A percentile compares a stretch with the other conserved stretches of the same genome.
Evolutionary conservation across 1,140 invertebrate species (phyloP).

Genomic region (Gerris buenoi): DNA sequence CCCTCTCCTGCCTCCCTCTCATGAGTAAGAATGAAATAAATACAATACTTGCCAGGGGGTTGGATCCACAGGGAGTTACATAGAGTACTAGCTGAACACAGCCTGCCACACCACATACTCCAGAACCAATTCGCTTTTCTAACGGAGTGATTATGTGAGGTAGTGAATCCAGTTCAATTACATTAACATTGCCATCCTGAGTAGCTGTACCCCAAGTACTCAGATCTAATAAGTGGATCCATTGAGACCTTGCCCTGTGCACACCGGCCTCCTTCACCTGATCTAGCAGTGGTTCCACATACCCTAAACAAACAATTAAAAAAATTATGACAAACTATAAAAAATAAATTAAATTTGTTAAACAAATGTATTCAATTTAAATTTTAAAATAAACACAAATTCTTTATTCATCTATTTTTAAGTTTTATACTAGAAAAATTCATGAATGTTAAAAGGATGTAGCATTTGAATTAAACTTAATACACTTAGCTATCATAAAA

Average conservation of each 20-base stretch:
- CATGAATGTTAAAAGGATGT: too few species aligned
- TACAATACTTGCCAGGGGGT: conserved; percentile 46
- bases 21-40: too few species aligned
- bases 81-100: conserved; percentile 75
- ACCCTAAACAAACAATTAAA: conserved; percentile 51
- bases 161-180: conserved; percentile 44
- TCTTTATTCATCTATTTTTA: too few species aligned
- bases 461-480: too few species aligned
- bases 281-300: conserved; percentile 52
- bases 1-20: too few species aligned
- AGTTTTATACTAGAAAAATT: too few species aligned
- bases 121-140: conserved; percentile 56
- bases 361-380: too few species aligned
- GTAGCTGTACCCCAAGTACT: conserved; percentile 20
- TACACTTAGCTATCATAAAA: too few species aligned
- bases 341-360: too few species aligned
- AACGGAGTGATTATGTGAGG: conserved; percentile 62
- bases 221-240: conserved; percentile 57
- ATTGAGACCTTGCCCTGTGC: conserved; percentile 71
- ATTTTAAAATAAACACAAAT: too few species aligned
- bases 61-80: conserved; percentile 49
- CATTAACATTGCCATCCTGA: conserved; percentile 30
- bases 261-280: conserved; percentile 49
- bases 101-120: conserved; percentile 56
- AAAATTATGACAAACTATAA: too few species aligned